Percentiles rank a stretch among this genome's conserved stretches.
These are phyloP conservation scores for Neodiprion lecontei DNA, from an alignment of 1,140 invertebrate genomes.

Conservation along the genomic window DNA sequence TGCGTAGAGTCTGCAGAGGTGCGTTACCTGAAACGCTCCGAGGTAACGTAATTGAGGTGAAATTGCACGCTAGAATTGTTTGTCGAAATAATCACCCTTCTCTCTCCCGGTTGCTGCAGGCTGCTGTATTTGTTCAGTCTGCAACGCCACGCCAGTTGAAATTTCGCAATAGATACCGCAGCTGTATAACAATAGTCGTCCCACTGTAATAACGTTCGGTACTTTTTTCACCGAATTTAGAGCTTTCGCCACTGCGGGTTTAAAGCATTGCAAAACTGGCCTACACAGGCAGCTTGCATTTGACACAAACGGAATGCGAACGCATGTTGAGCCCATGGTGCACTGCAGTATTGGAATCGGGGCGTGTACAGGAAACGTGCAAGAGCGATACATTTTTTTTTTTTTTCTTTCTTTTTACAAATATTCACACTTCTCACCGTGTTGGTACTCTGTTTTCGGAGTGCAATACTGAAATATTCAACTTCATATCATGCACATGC, in stretches of 20 bases:
- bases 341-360: too few species aligned
- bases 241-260: too few species aligned
- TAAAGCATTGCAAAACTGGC: too few species aligned
- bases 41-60: background rate
- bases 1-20: background rate
- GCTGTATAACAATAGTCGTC: too few species aligned
- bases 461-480: background rate
- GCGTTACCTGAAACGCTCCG: background rate
- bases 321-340: background rate
- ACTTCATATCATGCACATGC: background rate
- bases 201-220: too few species aligned
- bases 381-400: background rate
- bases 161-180: too few species aligned
- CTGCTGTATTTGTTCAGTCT: too few species aligned
- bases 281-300: background rate
- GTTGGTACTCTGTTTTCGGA: background rate
- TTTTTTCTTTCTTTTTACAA: background rate
- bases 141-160: too few species aligned
- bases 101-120: too few species aligned
- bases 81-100: background rate
- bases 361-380: background rate
- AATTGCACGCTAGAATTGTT: conserved; percentile 2
- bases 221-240: too few species aligned
- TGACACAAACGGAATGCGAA: background rate
- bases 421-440: background rate